Evolutionary conservation across 1,140 invertebrate genomes (phyloP), one percentile per base, ranked within the genome.

Genomic region (Nylanderia fulva): DNA sequence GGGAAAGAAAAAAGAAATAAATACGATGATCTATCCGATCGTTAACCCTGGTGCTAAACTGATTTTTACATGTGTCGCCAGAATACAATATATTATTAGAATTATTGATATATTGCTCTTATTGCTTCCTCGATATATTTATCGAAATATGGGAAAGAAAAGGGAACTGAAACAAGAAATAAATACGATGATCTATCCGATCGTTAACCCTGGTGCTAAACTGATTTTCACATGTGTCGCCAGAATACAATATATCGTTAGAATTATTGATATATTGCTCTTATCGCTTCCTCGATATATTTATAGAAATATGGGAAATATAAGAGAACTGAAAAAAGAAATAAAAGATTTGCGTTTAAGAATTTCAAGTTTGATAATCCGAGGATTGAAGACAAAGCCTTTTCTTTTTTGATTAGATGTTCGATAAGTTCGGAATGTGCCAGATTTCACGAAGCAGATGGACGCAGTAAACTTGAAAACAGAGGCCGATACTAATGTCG

Each of bases 401-500:
- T 58, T 27, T 48, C 29, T 33, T 48, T 48, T 45, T 13, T n/a
- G n/a, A 18, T 48, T 4, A 33, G 24, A 33, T 60, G 21, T 18
- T 36, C 8, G 33, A 74, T 52, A 54, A 33, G 1, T 9, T 33
- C 2, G 15, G 15, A 72, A 13, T 11, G n/a, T n/a, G n/a, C 0
- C 7, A 13, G n/a, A 48, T 64, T 64, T 75, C 4, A 5, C n/a
- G 13, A 77, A 13, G 52, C 21, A 75, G 27, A n/a, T 29, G n/a
- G n/a, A 11, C 5, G 29, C 8, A 61, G 21, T 58, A 52, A 77
- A 15, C 27, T 29, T 8, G 39, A 64, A 11, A 66, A 7, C 2
- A 27, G 6, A 36, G 48, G 11, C 21, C 61, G 42, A 79, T 68
- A 45, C 18, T 68, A 68, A 68, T 27, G 21, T 80, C 66, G 24